A percentile compares a stretch with the other conserved stretches of the same genome.
These are phyloP conservation scores for Synergus gifuensis DNA, from an alignment of 2,888 invertebrate species.

Conservation along the genomic window DNA sequence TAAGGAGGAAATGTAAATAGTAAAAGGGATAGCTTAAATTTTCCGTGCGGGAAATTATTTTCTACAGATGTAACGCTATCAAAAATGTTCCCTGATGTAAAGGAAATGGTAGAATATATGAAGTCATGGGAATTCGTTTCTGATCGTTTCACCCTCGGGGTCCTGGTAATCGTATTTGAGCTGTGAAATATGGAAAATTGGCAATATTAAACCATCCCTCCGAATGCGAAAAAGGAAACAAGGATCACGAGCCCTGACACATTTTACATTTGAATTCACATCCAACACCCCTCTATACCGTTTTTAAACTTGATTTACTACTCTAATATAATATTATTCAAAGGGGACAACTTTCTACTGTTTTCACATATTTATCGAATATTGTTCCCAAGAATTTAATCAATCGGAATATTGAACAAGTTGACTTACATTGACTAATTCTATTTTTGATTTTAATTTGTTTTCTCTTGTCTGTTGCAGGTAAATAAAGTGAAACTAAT, in stretches of 20 bases:
- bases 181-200: conserved; percentile 39
- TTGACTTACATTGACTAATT: too few relatives aligned
- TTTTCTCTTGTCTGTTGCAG: not conserved
- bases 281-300: not conserved
- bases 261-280: conserved; percentile 24
- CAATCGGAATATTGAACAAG: too few relatives aligned
- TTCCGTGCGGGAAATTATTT: not conserved
- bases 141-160: conserved; percentile 33
- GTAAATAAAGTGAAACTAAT: not conserved
- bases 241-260: not conserved
- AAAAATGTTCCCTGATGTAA: conserved; percentile 3
- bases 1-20: not conserved
- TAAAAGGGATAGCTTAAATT: not conserved
- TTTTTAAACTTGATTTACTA: conserved; percentile 26
- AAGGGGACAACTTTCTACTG: not conserved
- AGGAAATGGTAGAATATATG: conserved; percentile 12
- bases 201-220: conserved; percentile 35
- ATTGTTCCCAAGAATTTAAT: too few relatives aligned
- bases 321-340: not conserved
- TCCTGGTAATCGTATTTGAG: conserved; percentile 24
- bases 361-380: too few relatives aligned
- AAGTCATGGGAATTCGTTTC: conserved; percentile 36
- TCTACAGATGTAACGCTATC: not conserved
- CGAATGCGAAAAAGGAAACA: conserved; percentile 12
- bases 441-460: not conserved